phyloP scores from a whole-genome alignment of 2,797 vertebrate species.

The Xenentodon cancila region DNA sequence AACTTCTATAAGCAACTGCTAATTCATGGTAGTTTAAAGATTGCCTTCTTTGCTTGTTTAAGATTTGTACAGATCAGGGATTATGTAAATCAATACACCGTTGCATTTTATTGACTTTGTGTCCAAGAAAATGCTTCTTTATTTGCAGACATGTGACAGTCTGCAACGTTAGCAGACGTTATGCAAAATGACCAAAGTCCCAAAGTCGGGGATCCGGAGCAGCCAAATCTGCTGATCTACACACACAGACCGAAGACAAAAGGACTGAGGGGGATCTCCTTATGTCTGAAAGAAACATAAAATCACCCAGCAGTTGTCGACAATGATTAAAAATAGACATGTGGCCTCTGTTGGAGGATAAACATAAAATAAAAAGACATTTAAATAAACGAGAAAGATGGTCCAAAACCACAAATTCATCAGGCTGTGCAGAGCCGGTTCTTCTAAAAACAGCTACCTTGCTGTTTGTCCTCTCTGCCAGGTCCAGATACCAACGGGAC shows the following conservation, averaged over 20 bases:
- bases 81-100: slow-evolving; percentile 15
- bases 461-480: slow-evolving; percentile 55
- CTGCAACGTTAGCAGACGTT: slow-evolving; percentile 24
- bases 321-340: slow-evolving; percentile 25
- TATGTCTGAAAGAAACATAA: slow-evolving; percentile 20
- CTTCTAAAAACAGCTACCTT: slow-evolving; percentile 47
- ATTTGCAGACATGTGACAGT: slow-evolving; percentile 3
- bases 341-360: slow-evolving; percentile 37
- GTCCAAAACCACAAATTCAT: slow-evolving; percentile 61
- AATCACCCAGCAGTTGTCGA: slow-evolving; percentile 15
- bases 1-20: slow-evolving; percentile 14
- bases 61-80: slow-evolving; percentile 12
- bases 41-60: slow-evolving; percentile 12
- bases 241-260: background rate
- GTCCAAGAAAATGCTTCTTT: slow-evolving; percentile 1
- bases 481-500: slow-evolving; percentile 61
- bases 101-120: slow-evolving; percentile 29
- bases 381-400: slow-evolving; percentile 41
- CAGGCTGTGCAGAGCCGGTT: slow-evolving; percentile 61
- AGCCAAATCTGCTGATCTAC: background rate
- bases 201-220: slow-evolving; percentile 7
- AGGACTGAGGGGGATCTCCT: background rate
- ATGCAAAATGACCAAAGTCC: slow-evolving; percentile 37
- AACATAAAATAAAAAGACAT: slow-evolving; percentile 47
- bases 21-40: slow-evolving; percentile 14